A percentile compares a stretch with the other conserved stretches of the same genome.
These are phyloP conservation scores for Mesorhabditis sp. DNA, from an alignment of 2,888 invertebrate genomes.

Conservation along the genomic window DNA sequence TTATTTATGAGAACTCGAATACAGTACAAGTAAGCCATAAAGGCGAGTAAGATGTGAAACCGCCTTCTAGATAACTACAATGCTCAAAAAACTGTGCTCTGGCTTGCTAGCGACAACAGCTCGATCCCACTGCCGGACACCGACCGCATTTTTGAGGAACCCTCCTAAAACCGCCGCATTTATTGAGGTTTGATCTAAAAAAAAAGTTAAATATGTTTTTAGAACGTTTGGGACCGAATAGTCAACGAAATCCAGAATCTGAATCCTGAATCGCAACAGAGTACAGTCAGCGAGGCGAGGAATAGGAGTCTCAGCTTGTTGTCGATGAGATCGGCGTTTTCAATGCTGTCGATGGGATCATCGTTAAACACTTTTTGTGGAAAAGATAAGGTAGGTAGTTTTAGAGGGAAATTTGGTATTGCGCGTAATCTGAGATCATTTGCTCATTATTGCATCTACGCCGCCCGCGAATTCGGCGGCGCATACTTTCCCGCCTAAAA, in stretches of 20 bases:
- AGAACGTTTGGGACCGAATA: neutral
- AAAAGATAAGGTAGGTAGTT: neutral
- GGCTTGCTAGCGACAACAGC: neutral
- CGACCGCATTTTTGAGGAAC: slow-evolving; percentile 6
- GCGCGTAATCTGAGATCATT: neutral
- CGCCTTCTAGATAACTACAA: neutral
- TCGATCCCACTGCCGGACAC: slow-evolving; percentile 1
- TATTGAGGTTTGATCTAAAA: neutral
- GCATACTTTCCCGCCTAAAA: neutral
- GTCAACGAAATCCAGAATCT: neutral
- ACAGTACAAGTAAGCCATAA: neutral
- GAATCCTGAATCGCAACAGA: neutral
- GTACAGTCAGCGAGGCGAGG: slow-evolving; percentile 4
- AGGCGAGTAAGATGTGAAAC: neutral
- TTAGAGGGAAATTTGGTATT: no score
- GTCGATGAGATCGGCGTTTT: slow-evolving; percentile 1
- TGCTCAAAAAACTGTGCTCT: neutral
- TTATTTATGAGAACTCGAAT: slow-evolving; percentile 3
- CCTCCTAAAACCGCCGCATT: neutral
- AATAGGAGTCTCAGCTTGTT: neutral
- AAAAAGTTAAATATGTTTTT: neutral
- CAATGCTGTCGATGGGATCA: neutral
- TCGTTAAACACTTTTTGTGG: neutral
- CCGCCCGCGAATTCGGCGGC: neutral
- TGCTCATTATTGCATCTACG: neutral